Evolutionary conservation across 2,888 invertebrate genomes (phyloP).

Genomic region (Sesamia inferens): DNA sequence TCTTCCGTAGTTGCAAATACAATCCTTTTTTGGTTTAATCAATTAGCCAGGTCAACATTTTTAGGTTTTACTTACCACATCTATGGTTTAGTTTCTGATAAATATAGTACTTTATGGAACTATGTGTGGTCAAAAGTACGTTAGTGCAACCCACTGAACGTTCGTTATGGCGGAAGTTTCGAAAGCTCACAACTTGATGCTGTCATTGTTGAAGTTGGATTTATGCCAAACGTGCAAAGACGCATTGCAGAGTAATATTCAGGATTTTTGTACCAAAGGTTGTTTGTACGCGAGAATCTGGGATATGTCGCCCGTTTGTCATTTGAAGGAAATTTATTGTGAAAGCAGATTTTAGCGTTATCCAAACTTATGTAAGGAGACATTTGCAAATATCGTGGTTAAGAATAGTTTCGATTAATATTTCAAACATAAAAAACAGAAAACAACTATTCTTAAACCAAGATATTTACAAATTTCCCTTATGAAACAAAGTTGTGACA

Average conservation of each 20-base stretch:
- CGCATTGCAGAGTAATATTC: constrained; percentile 78
- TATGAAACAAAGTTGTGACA: background rate
- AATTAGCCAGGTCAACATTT: constrained; percentile 28
- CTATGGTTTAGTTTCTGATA: constrained; percentile 40
- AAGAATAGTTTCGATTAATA: background rate
- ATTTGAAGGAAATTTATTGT: constrained; percentile 44
- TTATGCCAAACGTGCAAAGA: constrained; percentile 81
- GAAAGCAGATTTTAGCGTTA: background rate
- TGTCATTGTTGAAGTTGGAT: constrained; percentile 81
- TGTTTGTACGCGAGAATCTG: constrained; percentile 33
- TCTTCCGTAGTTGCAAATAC: background rate
- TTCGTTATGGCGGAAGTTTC: constrained; percentile 74
- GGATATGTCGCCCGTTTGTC: constrained; percentile 37
- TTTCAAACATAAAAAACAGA: background rate
- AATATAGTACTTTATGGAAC: constrained; percentile 48
- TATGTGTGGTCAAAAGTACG: constrained; percentile 60
- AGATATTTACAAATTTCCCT: too few relatives aligned
- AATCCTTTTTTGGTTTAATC: constrained; percentile 12
- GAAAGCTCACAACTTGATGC: constrained; percentile 76
- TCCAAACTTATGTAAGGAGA: constrained; percentile 3
- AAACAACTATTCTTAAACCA: too few relatives aligned
- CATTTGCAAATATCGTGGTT: constrained; percentile 4
- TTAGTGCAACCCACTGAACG: constrained; percentile 59
- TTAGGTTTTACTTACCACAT: constrained; percentile 15
- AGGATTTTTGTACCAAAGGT: constrained; percentile 54